Conservation (phyloP, 2,888 invertebrate genomes). For the Cataglyphis cursor region DNA sequence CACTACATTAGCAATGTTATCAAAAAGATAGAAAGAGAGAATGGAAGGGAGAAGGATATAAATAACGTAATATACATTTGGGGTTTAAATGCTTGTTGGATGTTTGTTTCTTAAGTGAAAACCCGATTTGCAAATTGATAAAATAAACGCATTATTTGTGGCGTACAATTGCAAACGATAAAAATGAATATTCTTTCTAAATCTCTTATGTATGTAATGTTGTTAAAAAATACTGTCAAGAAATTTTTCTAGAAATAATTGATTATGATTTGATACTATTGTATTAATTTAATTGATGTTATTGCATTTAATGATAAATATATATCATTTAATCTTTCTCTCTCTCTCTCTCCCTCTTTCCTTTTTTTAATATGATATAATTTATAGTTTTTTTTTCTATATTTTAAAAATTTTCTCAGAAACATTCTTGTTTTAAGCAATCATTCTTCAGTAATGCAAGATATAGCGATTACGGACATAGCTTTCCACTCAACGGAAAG, state of each 20-base stretch:
- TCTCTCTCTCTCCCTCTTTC: background rate
- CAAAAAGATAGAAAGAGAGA: background rate
- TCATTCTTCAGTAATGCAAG: constrained; percentile 49
- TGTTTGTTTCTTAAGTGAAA: background rate
- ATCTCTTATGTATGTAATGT: background rate
- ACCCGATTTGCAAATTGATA: background rate
- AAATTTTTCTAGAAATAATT: background rate
- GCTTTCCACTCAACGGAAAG: constrained; percentile 62
- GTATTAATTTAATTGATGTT: background rate
- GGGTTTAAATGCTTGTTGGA: background rate
- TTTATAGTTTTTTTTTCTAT: background rate
- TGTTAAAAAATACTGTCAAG: background rate
- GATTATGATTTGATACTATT: background rate
- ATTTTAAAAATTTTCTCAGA: constrained; percentile 7
- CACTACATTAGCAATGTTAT: constrained; percentile 14
- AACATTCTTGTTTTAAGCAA: constrained; percentile 27
- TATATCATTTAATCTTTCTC: background rate
- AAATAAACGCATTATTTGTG: background rate
- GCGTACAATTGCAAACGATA: background rate
- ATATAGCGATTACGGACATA: constrained; percentile 51
- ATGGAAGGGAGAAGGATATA: background rate
- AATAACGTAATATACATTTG: background rate
- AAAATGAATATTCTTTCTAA: background rate
- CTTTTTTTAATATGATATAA: background rate
- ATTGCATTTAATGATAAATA: constrained; percentile 5